Base-by-base conservation (phyloP, 1,140 invertebrate species). In the Bombus vancouverensis region DNA sequence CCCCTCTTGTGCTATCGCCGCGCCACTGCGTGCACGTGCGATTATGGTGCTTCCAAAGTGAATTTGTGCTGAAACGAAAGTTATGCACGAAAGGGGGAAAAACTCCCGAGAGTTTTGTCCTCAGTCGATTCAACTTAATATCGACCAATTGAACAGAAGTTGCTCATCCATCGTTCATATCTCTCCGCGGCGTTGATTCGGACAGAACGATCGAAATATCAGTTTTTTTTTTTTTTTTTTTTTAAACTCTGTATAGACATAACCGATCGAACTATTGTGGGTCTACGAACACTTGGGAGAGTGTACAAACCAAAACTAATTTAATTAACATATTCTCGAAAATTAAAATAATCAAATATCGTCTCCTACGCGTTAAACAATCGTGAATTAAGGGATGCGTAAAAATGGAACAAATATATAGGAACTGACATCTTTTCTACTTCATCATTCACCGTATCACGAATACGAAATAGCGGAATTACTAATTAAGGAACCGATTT, bases 11-110 rank as follows among this genome's bases (percentile, higher is more conserved):
- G 92, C 92, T 93, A 93, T 93, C 93, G 91, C 93, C 93, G 92
- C 92, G 93, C 93, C 92, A 94, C 92, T 93, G 92, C 92, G 90
- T 93, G 89, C 91, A 93, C 92, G 90, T 92, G 89, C 91, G 91
- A 92, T 80, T 62, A 79, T 87, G 87, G 88, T 88, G 87, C 90
- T 82, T 73, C 71, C 77, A 81, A 81, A 85, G 44, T 87, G 71
- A 85, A 8, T 87, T 47, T 80, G 74, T 83, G 81, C 81, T 81
- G 39, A 73, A 88, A 90, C 28, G 62, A 84, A 90, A 73, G 44
- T 72, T 25, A 39, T 77, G 73, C 42, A 59, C 86, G 65, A 66
- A n/a, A 28, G 53, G 22, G 62, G 81, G 74, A n/a, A 53, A 76
- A 73, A 66, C 76, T 59, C 75, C 53, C 62, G 34, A 74, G 42